These are phyloP conservation scores for Pampusana beccarii DNA, from an alignment of 2,113 vertebrate species.

Conservation along the genomic window DNA sequence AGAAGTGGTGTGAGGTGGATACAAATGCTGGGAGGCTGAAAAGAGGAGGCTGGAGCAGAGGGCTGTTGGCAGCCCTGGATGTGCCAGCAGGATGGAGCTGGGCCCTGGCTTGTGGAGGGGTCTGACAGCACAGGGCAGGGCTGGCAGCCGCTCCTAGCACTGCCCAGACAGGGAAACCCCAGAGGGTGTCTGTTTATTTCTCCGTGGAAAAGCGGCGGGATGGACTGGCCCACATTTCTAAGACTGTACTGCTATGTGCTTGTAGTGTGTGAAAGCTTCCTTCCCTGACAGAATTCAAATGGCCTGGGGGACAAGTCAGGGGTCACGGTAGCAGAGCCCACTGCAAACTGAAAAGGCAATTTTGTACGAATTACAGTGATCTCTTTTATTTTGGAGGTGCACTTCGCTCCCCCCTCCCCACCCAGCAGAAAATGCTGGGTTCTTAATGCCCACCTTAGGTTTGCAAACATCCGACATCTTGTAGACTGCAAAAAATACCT, in stretches of 20 bases:
- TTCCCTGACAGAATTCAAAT: background rate
- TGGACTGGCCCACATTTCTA: background rate
- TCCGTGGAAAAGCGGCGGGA: accelerated
- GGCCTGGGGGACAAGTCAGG: background rate
- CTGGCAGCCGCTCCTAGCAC: no score
- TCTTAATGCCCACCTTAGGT: background rate
- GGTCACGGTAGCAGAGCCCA: background rate
- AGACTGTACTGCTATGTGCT: background rate
- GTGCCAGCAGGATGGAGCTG: no score
- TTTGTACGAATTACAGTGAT: background rate
- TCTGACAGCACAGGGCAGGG: no score
- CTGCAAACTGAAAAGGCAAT: background rate
- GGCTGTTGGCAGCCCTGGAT: no score
- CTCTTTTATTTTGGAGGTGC: background rate
- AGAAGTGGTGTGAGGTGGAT: background rate
- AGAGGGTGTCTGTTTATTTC: background rate
- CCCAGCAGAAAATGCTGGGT: background rate
- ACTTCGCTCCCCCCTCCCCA: no score
- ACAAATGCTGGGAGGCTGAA: background rate
- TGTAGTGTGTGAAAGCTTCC: background rate
- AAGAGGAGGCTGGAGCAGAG: background rate
- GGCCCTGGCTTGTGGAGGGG: no score
- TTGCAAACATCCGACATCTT: background rate
- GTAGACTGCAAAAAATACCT: background rate
- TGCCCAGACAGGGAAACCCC: background rate